Base-by-base conservation (phyloP, 2,797 vertebrate species). In the Danio tinwini region DNA sequence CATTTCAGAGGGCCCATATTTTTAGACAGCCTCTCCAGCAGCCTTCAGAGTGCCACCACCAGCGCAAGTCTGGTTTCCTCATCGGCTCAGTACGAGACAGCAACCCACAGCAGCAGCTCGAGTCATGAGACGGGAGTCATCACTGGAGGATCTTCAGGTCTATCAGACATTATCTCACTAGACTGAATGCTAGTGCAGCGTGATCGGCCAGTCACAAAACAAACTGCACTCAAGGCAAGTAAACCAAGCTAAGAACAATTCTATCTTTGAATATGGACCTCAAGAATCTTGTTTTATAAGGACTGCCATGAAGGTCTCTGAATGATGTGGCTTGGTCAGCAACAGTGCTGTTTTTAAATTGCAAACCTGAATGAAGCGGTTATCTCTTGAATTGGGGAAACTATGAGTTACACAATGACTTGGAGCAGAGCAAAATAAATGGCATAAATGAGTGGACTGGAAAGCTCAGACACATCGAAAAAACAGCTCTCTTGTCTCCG, bases 1-100 rank as follows among this genome's bases (percentile, higher is more conserved):
- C 97, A 97, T 94, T 98, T 97, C 94, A 95, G 96, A 90, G 92
- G 95, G 76, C 95, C 95, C 92, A 96, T 98, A 95, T 99, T 97
- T 93, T 94, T 98, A 92, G 96, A 98, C 90, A 97, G 92, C 94
- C 94, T 98, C 88, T 93, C 94, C 81, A 95, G 94, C 91, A 94
- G 95, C 87, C 93, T 97, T 88, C 95, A 93, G 65, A 91, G 88
- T 87, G 91, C 94, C 91, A 94, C 92, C 90, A 92, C 93, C 71
- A 95, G 95, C 88, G 91, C 93, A 13, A 90, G 91, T 79, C 91
- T 95, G 88, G 93, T 97, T 86, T 94, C 96, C 44, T 95, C 95
- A 16, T 90, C 95, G 86, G 95, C 93, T 88, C 95, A 93, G 81
- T 97, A 96, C 0, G 96, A 97, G 61, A 89, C 91, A 89, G 92